Evolutionary conservation across 2,113 vertebrate species (phyloP).

Genomic region (Stomatorhinus ivindoensis): DNA sequence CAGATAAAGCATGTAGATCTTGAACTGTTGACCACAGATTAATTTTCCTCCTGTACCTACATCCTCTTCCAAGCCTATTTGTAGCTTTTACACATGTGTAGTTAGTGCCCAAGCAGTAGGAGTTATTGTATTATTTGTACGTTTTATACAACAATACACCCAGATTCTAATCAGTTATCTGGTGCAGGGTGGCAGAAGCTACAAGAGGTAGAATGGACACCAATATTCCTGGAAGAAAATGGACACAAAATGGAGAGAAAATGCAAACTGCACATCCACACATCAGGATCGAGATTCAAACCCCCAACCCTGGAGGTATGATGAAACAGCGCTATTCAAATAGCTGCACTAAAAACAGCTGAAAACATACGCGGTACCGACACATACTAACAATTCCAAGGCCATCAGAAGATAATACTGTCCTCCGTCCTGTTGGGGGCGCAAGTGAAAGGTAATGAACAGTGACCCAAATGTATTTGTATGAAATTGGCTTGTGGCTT

Average conservation of each 20-base stretch:
- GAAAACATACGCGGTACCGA: not conserved
- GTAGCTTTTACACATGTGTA: not conserved
- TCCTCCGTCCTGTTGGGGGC: constrained; percentile 33
- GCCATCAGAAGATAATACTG: not conserved
- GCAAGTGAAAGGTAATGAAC: constrained; percentile 4
- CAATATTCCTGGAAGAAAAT: not conserved
- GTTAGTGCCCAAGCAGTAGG: not conserved
- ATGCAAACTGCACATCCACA: not conserved
- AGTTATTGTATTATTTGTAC: not conserved
- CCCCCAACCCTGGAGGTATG: not conserved
- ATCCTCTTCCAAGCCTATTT: not conserved
- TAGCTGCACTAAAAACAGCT: not conserved
- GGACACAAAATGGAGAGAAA: not conserved
- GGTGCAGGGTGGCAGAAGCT: not conserved
- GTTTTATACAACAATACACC: not conserved
- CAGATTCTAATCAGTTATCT: not conserved
- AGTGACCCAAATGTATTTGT: constrained; percentile 33
- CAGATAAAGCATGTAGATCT: not conserved
- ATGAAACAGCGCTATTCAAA: not conserved
- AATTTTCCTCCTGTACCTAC: not conserved
- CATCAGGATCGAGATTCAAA: not conserved
- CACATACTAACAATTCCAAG: not conserved
- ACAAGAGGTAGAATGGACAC: not conserved
- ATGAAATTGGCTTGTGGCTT: constrained; percentile 33
- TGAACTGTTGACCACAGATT: not conserved